Evolutionary conservation across 2,888 invertebrate genomes (phyloP).

Genomic region (Carterocephalus palaemon): DNA sequence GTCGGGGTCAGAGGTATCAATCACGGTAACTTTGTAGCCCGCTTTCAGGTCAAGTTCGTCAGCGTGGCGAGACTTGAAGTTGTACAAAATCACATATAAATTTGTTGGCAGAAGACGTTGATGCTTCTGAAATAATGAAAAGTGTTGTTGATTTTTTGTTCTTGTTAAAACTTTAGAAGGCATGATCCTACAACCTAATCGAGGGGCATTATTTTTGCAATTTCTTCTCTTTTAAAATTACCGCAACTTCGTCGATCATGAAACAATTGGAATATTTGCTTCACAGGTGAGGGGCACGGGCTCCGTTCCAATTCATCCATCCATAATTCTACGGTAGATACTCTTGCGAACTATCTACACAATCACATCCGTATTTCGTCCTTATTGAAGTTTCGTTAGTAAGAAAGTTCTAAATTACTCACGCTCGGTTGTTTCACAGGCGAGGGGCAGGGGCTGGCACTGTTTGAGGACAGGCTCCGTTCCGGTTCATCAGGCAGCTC

Average conservation of each 20-base stretch:
- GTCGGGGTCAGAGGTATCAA: constrained; percentile 95
- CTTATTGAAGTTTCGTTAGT: no score
- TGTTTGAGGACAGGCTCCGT: constrained; percentile 94
- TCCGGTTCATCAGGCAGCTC: constrained; percentile 94
- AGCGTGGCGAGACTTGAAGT: constrained; percentile 95
- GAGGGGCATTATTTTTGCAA: no score
- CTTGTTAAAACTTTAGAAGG: no score
- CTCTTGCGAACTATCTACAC: no score
- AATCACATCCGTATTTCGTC: no score
- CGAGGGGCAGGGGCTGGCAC: constrained; percentile 95
- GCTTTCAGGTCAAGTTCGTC: constrained; percentile 97
- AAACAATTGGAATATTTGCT: no score
- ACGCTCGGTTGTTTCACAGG: constrained; percentile 81
- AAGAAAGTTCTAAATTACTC: constrained; percentile 44
- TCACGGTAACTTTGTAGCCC: constrained; percentile 93
- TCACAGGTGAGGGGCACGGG: background rate
- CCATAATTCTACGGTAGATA: no score
- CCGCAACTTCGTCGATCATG: no score
- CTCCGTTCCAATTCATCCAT: no score
- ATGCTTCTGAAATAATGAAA: constrained; percentile 81
- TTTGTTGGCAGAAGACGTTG: constrained; percentile 93
- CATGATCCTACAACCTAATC: no score
- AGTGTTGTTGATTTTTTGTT: background rate
- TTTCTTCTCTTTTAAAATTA: no score
- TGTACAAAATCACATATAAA: constrained; percentile 95